A percentile compares a stretch with the other conserved stretches of the same genome.
These are phyloP conservation scores for Diabrotica undecimpunctata DNA, from an alignment of 1,140 invertebrate genomes.

Conservation along the genomic window DNA sequence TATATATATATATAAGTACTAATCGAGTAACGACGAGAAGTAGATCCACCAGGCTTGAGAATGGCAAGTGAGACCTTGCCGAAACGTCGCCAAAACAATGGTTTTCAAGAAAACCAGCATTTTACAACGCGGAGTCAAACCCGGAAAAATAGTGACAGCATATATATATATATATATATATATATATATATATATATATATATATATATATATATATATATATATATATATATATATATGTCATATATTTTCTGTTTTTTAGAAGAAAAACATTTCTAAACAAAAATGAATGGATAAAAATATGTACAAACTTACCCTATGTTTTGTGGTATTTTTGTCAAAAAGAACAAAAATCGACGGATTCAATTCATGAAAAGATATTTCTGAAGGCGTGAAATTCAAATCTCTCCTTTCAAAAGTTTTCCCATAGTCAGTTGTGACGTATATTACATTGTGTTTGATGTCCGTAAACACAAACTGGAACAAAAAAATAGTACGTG, in stretches of 20 bases:
- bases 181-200: too few relatives aligned
- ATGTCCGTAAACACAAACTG: constrained; percentile 85
- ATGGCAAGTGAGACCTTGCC: too few relatives aligned
- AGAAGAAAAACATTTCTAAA: background rate
- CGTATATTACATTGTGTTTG: constrained; percentile 71
- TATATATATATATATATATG: too few relatives aligned
- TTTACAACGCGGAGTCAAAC: too few relatives aligned
- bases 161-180: too few relatives aligned
- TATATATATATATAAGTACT: too few relatives aligned
- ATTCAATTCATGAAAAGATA: constrained; percentile 69
- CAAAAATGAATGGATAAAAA: background rate
- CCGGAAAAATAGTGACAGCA: too few relatives aligned
- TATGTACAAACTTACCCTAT: constrained; percentile 56
- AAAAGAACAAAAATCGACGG: constrained; percentile 60
- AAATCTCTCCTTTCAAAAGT: constrained; percentile 60
- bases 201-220: too few relatives aligned
- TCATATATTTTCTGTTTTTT: background rate
- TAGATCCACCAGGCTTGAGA: too few relatives aligned
- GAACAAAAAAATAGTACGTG: constrained; percentile 35
- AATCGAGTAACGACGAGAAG: too few relatives aligned
- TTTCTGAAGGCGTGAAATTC: constrained; percentile 70
- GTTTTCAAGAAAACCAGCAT: too few relatives aligned
- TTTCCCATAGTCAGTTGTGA: constrained; percentile 69
- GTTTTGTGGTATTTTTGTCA: constrained; percentile 66
- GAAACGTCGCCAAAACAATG: too few relatives aligned